A percentile compares a stretch with the other conserved stretches of the same genome.
phyloP scores from a whole-genome alignment of 2,797 vertebrate species.

The Ciconia nigra region DNA sequence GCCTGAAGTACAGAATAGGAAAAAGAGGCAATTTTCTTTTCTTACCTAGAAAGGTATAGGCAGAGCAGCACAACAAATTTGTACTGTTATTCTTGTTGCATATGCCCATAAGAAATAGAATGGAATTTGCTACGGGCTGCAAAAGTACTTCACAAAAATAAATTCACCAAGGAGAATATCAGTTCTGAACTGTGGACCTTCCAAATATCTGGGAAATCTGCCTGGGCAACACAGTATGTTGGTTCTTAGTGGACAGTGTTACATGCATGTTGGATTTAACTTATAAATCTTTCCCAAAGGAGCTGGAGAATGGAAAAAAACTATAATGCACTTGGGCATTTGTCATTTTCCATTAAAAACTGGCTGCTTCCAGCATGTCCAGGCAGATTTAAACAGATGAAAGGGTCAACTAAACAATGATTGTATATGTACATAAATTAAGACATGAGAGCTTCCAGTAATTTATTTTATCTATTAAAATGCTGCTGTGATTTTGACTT shows the following conservation, averaged over 20 bases:
- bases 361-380: background rate
- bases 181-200: background rate
- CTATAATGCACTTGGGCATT: background rate
- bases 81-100: background rate
- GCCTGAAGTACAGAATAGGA: background rate
- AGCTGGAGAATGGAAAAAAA: background rate
- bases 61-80: background rate
- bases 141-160: background rate
- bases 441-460: background rate
- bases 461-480: slow-evolving; percentile 1
- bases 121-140: background rate
- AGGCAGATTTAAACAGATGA: background rate
- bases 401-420: background rate
- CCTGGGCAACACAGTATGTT: background rate
- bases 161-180: background rate
- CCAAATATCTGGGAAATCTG: background rate
- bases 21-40: background rate
- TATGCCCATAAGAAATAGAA: background rate
- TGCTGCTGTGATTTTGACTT: background rate
- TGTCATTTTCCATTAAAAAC: background rate
- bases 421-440: background rate
- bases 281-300: background rate
- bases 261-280: background rate
- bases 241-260: background rate
- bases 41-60: background rate